A percentile compares a stretch with the other conserved stretches of the same genome.
Evolutionary conservation across 1,140 invertebrate species (phyloP).

Genomic region (Cydia fagiglandana): DNA sequence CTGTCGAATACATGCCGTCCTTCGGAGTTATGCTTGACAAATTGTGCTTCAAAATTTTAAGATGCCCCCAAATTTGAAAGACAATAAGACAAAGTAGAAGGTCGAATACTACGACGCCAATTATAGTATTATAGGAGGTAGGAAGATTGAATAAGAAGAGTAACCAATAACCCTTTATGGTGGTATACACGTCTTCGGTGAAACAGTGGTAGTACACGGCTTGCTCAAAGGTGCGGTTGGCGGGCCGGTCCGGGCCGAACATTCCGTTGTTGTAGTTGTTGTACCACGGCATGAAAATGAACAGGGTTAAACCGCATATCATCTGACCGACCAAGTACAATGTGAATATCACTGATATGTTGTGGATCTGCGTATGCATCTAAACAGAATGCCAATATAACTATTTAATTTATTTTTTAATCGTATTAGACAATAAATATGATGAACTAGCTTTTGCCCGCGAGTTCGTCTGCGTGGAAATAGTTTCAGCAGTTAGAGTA

Average conservation of each 20-base stretch:
- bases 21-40: not conserved
- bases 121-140: not conserved
- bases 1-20: not conserved
- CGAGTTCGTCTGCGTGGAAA: too few species aligned
- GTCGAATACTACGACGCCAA: constrained; percentile 27
- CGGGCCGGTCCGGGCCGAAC: not conserved
- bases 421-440: too few species aligned
- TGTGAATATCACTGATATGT: constrained; percentile 31
- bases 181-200: constrained; percentile 30
- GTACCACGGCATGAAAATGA: constrained; percentile 31
- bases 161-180: constrained; percentile 25
- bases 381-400: constrained; percentile 28
- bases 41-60: constrained; percentile 33
- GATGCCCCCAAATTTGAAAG: constrained; percentile 38
- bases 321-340: constrained; percentile 14
- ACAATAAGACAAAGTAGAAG: constrained; percentile 34
- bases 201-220: constrained; percentile 29
- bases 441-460: too few species aligned
- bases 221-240: constrained; percentile 26
- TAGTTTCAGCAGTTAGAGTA: too few species aligned
- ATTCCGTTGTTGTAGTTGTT: constrained; percentile 27
- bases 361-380: constrained; percentile 31
- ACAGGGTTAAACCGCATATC: constrained; percentile 28
- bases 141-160: constrained; percentile 26
- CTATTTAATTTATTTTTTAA: too few species aligned